phyloP scores from a whole-genome alignment of 2,113 vertebrate genomes.

The Python bivittatus region DNA sequence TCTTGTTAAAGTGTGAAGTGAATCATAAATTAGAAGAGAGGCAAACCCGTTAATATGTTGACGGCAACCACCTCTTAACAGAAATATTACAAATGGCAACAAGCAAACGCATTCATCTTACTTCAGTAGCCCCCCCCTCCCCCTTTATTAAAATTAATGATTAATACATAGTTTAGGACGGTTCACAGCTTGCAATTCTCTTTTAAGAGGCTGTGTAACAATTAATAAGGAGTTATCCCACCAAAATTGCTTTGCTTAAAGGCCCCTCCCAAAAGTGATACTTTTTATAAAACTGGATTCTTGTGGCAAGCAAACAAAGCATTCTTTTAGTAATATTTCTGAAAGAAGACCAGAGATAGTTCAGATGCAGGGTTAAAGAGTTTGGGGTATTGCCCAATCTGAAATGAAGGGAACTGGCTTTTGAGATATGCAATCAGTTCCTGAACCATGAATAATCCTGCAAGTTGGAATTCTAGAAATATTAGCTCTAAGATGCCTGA shows the following conservation, averaged over 20 bases:
- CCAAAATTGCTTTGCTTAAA: not conserved
- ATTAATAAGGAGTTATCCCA: not conserved
- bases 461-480: too few relatives aligned
- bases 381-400: too few relatives aligned
- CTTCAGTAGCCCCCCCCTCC: constrained; percentile 21
- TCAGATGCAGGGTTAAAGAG: too few relatives aligned
- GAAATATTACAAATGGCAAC: constrained; percentile 68
- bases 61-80: constrained; percentile 57
- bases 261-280: not conserved
- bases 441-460: too few relatives aligned
- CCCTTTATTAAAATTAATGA: constrained; percentile 43
- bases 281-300: not conserved
- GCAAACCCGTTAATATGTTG: constrained; percentile 70
- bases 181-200: not conserved
- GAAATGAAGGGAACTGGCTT: too few relatives aligned
- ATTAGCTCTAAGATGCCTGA: too few relatives aligned
- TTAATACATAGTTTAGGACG: constrained; percentile 1
- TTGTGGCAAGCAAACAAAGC: not conserved
- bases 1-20: constrained; percentile 76
- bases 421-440: too few relatives aligned
- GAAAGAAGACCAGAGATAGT: too few relatives aligned
- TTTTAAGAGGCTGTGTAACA: not conserved
- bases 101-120: constrained; percentile 51
- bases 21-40: constrained; percentile 73
- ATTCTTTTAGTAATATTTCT: too few relatives aligned